Evolutionary conservation across 2,888 invertebrate genomes (phyloP).

Genomic region (Schrankia costaestrigalis): DNA sequence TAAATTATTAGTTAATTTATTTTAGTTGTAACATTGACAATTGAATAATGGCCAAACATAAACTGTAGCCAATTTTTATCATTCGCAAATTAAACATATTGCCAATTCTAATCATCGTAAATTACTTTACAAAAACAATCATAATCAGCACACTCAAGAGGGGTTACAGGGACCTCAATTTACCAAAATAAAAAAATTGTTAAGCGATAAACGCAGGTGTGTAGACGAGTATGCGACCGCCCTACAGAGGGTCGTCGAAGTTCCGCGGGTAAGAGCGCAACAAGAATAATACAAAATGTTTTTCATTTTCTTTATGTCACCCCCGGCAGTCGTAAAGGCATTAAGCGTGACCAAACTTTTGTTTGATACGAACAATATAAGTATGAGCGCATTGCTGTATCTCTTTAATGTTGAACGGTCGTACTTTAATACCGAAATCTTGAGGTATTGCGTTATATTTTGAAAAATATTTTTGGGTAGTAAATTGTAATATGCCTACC

Average conservation of each 20-base stretch:
- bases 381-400: conserved; percentile 61
- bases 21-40: no score
- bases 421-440: conserved; percentile 12
- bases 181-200: neutral
- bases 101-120: no score
- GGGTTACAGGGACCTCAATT: neutral
- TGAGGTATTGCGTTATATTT: neutral
- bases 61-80: no score
- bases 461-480: neutral
- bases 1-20: no score
- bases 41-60: no score
- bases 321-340: conserved; percentile 92
- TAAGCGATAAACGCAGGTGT: conserved; percentile 27
- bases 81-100: no score
- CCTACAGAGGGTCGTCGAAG: conserved; percentile 68
- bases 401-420: conserved; percentile 18
- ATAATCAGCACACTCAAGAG: neutral
- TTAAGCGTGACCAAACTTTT: conserved; percentile 92
- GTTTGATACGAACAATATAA: conserved; percentile 78
- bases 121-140: neutral
- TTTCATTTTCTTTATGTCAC: conserved; percentile 95
- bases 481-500: neutral
- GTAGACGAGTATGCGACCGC: conserved; percentile 41
- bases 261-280: conserved; percentile 77
- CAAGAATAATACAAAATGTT: conserved; percentile 86